These are phyloP conservation scores for Chionoecetes opilio DNA, from an alignment of 1,140 invertebrate genomes.

Conservation along the genomic window DNA sequence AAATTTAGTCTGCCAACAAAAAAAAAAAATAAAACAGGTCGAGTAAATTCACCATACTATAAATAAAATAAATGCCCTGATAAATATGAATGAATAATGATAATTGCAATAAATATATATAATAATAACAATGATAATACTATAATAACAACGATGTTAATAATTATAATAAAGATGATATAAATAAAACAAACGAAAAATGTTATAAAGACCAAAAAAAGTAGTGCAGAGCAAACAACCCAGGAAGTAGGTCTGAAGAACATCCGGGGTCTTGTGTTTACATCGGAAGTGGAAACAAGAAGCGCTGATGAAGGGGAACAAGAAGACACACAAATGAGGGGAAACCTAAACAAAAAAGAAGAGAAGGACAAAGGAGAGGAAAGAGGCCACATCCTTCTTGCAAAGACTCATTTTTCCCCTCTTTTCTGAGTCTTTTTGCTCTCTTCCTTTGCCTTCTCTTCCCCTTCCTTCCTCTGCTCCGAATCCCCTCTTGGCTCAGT, in stretches of 20 bases:
- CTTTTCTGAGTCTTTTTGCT: neutral
- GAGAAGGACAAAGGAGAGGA: neutral
- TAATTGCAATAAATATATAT: no score
- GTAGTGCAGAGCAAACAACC: neutral
- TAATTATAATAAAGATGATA: neutral
- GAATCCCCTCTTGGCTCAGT: neutral
- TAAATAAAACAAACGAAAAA: neutral
- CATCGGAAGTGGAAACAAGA: neutral
- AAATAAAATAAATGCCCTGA: no score
- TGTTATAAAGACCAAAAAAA: neutral
- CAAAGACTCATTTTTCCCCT: neutral
- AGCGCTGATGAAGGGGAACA: neutral
- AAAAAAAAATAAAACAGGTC: neutral
- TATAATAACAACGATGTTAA: neutral
- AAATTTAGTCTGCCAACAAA: neutral
- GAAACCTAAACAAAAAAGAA: neutral
- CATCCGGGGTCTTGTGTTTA: conserved; percentile 8
- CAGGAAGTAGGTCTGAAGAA: neutral
- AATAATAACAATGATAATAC: no score
- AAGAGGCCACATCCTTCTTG: neutral
- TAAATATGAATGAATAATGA: no score
- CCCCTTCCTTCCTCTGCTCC: conserved; percentile 23
- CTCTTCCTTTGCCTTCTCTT: neutral
- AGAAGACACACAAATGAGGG: neutral
- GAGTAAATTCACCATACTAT: no score